Percentiles rank a stretch among this genome's conserved stretches.
These are phyloP conservation scores for Echinometra lucunter DNA, from an alignment of 53 echinoderm and acorn worm genomes.

Conservation along the genomic window DNA sequence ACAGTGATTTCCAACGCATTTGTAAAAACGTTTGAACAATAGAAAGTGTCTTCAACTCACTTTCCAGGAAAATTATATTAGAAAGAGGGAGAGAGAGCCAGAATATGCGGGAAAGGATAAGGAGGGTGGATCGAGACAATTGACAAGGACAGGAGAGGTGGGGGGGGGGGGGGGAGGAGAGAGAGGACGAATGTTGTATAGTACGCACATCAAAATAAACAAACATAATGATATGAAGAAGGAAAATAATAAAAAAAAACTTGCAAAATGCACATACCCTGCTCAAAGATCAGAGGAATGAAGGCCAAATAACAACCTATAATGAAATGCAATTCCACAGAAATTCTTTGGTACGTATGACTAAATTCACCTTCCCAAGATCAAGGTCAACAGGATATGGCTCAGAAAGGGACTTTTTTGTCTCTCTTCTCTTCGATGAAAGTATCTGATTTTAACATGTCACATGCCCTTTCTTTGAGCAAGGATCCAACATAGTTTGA, in stretches of 20 bases:
- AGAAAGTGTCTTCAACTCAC: conserved; percentile 1
- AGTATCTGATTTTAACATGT: neutral
- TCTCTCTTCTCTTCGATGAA: neutral
- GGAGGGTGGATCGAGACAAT: neutral
- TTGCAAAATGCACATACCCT: neutral
- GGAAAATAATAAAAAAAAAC: neutral
- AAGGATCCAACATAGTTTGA: neutral
- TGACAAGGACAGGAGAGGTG: neutral
- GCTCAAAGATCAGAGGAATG: neutral
- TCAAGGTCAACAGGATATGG: conserved; percentile 56
- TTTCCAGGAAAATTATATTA: neutral
- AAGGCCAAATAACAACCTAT: neutral
- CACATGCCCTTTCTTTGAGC: neutral
- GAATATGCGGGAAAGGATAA: neutral
- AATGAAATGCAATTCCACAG: conserved; percentile 17
- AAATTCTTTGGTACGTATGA: neutral
- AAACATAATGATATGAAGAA: neutral
- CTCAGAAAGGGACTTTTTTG: neutral
- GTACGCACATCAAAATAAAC: neutral
- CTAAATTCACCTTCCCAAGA: conserved; percentile 9
- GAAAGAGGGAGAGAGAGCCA: neutral
- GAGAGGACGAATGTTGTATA: neutral
- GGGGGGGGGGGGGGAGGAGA: neutral
- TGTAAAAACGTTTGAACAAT: neutral
- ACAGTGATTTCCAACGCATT: neutral